A percentile compares a stretch with the other conserved stretches of the same genome.
Evolutionary conservation across 2,888 invertebrate species (phyloP).

Genomic region (Leptura quadrifasciata): DNA sequence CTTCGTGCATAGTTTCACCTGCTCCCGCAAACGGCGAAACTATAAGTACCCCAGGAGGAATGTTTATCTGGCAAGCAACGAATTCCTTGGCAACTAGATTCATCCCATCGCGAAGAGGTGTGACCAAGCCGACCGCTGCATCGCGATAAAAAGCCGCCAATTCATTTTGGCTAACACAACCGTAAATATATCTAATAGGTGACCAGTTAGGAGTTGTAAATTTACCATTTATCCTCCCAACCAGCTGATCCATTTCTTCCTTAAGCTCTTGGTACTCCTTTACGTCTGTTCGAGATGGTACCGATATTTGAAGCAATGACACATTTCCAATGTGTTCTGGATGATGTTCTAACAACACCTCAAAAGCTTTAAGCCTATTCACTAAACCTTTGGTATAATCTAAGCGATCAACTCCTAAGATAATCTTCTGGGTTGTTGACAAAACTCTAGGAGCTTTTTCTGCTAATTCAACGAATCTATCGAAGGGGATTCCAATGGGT

Average conservation of each 20-base stretch:
- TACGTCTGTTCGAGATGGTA: constrained; percentile 92
- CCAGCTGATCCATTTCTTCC: constrained; percentile 92
- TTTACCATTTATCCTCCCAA: constrained; percentile 90
- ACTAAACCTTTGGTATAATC: constrained; percentile 93
- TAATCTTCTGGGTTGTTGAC: constrained; percentile 86
- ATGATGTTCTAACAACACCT: constrained; percentile 86
- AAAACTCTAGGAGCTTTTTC: constrained; percentile 80
- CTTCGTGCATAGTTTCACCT: constrained; percentile 95
- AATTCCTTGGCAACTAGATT: constrained; percentile 95
- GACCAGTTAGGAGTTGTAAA: constrained; percentile 96
- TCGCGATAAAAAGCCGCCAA: constrained; percentile 91
- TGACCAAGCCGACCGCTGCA: constrained; percentile 90
- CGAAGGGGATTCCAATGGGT: constrained; percentile 93
- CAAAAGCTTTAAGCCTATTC: constrained; percentile 88
- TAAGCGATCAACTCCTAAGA: constrained; percentile 90
- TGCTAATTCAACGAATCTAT: constrained; percentile 88
- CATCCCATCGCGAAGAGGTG: constrained; percentile 93
- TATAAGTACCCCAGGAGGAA: constrained; percentile 88
- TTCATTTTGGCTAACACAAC: constrained; percentile 90
- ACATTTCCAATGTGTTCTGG: constrained; percentile 91
- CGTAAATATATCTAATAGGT: constrained; percentile 90
- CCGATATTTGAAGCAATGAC: constrained; percentile 89
- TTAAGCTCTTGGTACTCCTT: constrained; percentile 93
- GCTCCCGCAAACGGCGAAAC: constrained; percentile 95
- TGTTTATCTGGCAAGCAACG: constrained; percentile 93